Evolutionary conservation across 2,888 invertebrate genomes (phyloP).

Genomic region (Hemistola chrysoprasaria): DNA sequence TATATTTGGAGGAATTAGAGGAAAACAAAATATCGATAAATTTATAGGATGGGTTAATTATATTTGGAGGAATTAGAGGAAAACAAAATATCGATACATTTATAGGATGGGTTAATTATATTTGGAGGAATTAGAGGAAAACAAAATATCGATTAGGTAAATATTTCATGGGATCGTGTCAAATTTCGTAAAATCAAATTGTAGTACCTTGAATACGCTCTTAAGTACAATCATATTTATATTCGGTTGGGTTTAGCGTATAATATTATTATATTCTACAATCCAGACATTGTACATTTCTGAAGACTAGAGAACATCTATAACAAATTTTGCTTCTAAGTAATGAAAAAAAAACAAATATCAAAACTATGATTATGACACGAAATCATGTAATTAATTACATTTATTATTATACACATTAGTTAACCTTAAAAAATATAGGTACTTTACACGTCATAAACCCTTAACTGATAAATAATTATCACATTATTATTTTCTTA

Average conservation of each 20-base stretch:
- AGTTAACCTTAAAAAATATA: slow-evolving; percentile 17
- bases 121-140: background rate
- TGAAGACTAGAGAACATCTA: slow-evolving; percentile 54
- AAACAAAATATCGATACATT: too few species aligned
- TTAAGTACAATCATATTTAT: too few species aligned
- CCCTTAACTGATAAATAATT: slow-evolving; percentile 40
- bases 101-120: too few species aligned
- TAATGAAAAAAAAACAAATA: slow-evolving; percentile 21
- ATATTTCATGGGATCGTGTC: too few species aligned
- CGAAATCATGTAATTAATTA: slow-evolving; percentile 49
- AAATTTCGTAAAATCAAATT: too few species aligned
- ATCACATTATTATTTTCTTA: slow-evolving; percentile 48
- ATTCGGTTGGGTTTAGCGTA: too few species aligned
- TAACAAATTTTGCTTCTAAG: slow-evolving; percentile 28
- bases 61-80: background rate
- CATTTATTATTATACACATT: slow-evolving; percentile 51
- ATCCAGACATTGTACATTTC: slow-evolving; percentile 34
- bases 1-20: too few species aligned
- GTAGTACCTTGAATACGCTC: too few species aligned
- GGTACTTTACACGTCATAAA: slow-evolving; percentile 55
- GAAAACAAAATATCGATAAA: background rate
- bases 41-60: too few species aligned
- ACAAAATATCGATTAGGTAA: too few species aligned
- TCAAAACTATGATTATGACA: slow-evolving; percentile 52
- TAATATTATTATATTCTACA: slow-evolving; percentile 1